Evolutionary conservation across 2,113 vertebrate genomes (phyloP).

Genomic region (Erythrocebus patas): DNA sequence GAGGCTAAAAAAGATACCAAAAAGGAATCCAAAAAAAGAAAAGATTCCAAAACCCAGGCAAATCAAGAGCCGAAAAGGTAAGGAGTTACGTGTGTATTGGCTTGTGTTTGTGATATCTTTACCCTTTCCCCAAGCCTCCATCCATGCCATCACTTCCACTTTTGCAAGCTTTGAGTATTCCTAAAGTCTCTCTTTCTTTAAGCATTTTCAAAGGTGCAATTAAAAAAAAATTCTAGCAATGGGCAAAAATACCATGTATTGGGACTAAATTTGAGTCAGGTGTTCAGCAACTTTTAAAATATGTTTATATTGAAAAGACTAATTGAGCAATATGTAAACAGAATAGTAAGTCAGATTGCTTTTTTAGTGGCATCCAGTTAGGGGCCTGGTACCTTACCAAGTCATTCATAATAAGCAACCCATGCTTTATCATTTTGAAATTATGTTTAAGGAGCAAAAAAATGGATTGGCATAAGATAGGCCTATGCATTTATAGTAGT

Average conservation of each 20-base stretch:
- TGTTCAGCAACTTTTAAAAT: constrained; percentile 36
- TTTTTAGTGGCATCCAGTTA: constrained; percentile 18
- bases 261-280: constrained; percentile 22
- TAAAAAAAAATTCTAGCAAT: neutral
- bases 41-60: constrained; percentile 88
- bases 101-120: constrained; percentile 24
- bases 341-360: constrained; percentile 48
- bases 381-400: constrained; percentile 54
- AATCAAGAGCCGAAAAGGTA: constrained; percentile 91
- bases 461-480: constrained; percentile 12
- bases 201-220: neutral
- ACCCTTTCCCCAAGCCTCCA: neutral
- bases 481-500: neutral
- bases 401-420: constrained; percentile 43
- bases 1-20: constrained; percentile 92
- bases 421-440: constrained; percentile 28
- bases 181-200: neutral
- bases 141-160: neutral
- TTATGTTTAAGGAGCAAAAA: constrained; percentile 29
- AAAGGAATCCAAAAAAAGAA: constrained; percentile 96
- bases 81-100: constrained; percentile 76
- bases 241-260: neutral
- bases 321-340: constrained; percentile 34
- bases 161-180: neutral
- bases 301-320: constrained; percentile 37